Evolutionary conservation across 1,140 invertebrate genomes (phyloP), one percentile per base, ranked within the genome.

Genomic region (Dysdera silvatica): DNA sequence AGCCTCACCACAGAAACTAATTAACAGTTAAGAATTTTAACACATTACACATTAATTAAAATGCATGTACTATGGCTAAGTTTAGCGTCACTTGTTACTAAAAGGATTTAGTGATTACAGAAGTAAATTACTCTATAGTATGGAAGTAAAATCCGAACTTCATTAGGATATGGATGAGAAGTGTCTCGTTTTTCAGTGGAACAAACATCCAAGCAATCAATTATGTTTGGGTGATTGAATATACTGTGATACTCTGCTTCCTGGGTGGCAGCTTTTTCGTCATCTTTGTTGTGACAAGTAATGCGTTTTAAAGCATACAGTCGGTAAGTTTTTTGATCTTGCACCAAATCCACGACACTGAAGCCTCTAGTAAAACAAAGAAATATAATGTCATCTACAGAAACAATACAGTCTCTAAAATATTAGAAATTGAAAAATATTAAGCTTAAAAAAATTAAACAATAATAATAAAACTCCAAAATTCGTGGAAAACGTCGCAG

Each of bases 281-380:
- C 89, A 63, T 89, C 86, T 64, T 83, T 77, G 54, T 84, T 83
- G 75, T 91, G 87, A 73, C 87, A 90, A 41, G 82, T 80, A 43
- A 92, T 89, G 70, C 86, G 82, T 77, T 93, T 93, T 35, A 91
- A 74, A 12, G 89, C 90, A 80, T 83, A 91, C 58, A 81, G 79
- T 65, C 85, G 84, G 67, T 83, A 83, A 10, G 81, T 85, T n/a
- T 77, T 60, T n/a, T 76, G 69, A 76, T 90, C 85, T 74, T 91
- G 86, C 3, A 87, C 83, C 64, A 92, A 76, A 69, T 86, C 84
- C 56, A 93, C 87, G 61, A 84, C 83, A 72, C 88, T 91, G 71
- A 92, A 92, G 20, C 89, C 89, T 26, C 89, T 91, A 73, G 62
- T 82, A 79, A 69, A 58, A 70, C 70, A 45, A 61, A 47, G 26